A percentile compares a stretch with the other conserved stretches of the same genome.
Conservation (phyloP, 2,113 vertebrate species). For the Myotis brandtii region DNA sequence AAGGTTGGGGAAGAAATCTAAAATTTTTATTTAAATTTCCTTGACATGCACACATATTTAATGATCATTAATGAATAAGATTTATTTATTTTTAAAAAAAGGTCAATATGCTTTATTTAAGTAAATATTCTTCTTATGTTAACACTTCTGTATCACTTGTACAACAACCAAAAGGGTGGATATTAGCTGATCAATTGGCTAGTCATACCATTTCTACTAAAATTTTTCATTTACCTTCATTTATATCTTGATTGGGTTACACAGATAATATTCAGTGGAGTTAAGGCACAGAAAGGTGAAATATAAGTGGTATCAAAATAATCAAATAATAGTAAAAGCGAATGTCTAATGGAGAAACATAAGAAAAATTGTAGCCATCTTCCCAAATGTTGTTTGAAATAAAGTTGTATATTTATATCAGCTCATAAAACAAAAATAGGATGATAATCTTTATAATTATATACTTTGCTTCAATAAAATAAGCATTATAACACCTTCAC, state of each 20-base stretch:
- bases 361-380: background rate
- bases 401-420: background rate
- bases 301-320: background rate
- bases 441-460: background rate
- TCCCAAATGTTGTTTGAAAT: slow-evolving; percentile 3
- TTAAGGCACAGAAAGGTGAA: background rate
- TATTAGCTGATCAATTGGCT: background rate
- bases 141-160: background rate
- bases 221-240: background rate
- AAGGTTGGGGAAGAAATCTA: background rate
- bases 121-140: background rate
- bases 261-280: background rate
- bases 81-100: background rate
- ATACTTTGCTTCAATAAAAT: background rate
- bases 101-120: background rate
- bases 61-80: background rate
- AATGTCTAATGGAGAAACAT: background rate
- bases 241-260: background rate
- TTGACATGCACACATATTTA: background rate
- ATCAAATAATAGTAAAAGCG: background rate
- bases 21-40: background rate
- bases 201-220: background rate
- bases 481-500: background rate
- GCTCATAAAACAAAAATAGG: background rate
- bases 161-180: background rate